Percentiles rank a stretch among this genome's conserved stretches.
phyloP scores from a whole-genome alignment of 1,140 invertebrate genomes.

The Drosophila micromelanica region DNA sequence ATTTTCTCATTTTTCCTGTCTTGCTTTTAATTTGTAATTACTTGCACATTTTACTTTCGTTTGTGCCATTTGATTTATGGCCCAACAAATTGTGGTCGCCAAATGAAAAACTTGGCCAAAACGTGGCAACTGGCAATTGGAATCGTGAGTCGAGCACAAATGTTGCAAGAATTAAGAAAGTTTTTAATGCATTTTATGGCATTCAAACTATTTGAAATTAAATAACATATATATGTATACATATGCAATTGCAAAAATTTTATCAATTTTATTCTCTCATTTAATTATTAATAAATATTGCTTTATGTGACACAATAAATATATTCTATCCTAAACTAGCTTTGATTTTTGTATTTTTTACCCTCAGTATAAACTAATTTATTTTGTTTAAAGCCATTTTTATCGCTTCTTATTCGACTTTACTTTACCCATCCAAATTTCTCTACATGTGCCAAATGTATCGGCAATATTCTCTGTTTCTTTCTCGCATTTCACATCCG shows the following conservation, averaged over 20 bases:
- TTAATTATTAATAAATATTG: no score
- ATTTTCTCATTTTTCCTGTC: conserved; percentile 30
- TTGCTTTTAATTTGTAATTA: conserved; percentile 77
- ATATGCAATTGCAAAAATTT: no score
- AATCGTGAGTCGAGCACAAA: conserved; percentile 68
- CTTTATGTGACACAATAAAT: no score
- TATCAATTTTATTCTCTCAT: no score
- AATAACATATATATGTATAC: background rate
- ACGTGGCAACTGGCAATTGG: conserved; percentile 66
- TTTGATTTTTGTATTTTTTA: no score
- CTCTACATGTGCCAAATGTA: no score
- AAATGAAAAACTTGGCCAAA: conserved; percentile 57
- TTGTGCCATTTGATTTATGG: conserved; percentile 77
- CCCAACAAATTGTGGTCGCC: conserved; percentile 47
- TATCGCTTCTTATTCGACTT: no score
- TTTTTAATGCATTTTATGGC: conserved; percentile 2
- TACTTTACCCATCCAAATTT: background rate
- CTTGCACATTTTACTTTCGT: conserved; percentile 76
- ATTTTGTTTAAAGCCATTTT: no score
- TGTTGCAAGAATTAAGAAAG: conserved; percentile 51
- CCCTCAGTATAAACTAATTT: no score
- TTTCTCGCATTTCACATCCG: conserved; percentile 17
- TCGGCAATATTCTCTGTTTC: background rate
- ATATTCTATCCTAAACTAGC: no score
- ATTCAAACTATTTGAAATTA: background rate